A percentile compares a stretch with the other conserved stretches of the same genome.
Conservation (phyloP, 2,113 vertebrate genomes). For the Rhabdomys dilectus region DNA sequence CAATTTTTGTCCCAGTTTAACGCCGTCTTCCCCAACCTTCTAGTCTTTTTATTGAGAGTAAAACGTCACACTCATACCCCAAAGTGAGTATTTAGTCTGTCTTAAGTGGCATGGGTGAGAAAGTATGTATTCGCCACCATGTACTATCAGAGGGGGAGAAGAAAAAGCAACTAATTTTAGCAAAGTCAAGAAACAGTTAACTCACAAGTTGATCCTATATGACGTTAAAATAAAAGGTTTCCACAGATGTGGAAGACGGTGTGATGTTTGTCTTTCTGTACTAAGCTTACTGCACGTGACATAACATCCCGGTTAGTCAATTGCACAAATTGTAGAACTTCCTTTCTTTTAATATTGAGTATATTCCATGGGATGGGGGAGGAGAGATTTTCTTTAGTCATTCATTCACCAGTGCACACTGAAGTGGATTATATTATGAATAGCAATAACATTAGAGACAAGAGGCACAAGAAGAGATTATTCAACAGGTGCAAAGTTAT, state of each 20-base stretch:
- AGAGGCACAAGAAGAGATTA: too few relatives aligned
- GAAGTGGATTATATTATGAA: background rate
- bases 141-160: background rate
- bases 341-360: background rate
- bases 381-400: background rate
- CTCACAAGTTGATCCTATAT: background rate
- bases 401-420: background rate
- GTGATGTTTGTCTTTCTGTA: background rate
- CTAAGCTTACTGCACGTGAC: background rate
- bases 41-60: background rate
- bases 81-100: background rate
- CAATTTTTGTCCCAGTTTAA: background rate
- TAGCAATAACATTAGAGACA: background rate
- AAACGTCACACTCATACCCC: background rate
- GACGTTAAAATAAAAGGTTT: background rate
- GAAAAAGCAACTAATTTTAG: constrained; percentile 5
- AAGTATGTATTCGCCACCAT: background rate
- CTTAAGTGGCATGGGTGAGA: background rate
- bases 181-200: constrained; percentile 13
- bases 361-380: background rate
- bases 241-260: background rate
- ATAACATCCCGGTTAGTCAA: background rate
- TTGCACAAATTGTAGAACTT: background rate
- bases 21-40: background rate
- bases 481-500: background rate